phyloP scores from a whole-genome alignment of 2,888 invertebrate species.

The Spisula subtruncata region DNA sequence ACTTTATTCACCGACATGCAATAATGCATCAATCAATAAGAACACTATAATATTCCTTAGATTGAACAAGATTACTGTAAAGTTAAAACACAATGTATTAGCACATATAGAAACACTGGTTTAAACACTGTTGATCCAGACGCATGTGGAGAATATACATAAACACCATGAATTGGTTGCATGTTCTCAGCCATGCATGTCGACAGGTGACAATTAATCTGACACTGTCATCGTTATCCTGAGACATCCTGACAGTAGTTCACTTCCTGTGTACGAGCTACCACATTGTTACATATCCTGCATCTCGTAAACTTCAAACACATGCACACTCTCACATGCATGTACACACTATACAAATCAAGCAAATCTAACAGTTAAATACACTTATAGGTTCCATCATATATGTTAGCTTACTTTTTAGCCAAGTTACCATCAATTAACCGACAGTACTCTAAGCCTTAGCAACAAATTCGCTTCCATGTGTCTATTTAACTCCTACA shows the following conservation, averaged over 20 bases:
- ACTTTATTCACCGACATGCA: not conserved
- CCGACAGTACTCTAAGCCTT: too few species aligned
- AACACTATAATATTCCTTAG: not conserved
- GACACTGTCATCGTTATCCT: not conserved
- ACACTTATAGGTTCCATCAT: too few species aligned
- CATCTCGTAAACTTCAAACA: too few species aligned
- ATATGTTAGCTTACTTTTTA: too few species aligned
- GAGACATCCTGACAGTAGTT: not conserved
- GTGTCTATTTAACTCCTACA: too few species aligned
- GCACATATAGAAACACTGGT: not conserved
- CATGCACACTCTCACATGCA: not conserved
- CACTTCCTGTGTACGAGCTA: slow-evolving; percentile 15
- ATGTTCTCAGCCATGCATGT: not conserved
- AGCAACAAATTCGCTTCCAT: too few species aligned
- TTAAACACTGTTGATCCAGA: not conserved
- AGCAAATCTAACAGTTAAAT: too few species aligned
- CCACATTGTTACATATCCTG: not conserved
- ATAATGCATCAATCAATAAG: not conserved
- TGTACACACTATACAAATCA: not conserved
- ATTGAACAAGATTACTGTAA: not conserved
- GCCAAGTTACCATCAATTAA: too few species aligned
- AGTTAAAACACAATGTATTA: not conserved
- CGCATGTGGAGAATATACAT: not conserved
- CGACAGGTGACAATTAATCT: slow-evolving; percentile 3
- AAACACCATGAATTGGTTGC: not conserved